A percentile compares a stretch with the other conserved stretches of the same genome.
Evolutionary conservation across 2,888 invertebrate genomes (phyloP).

Genomic region (Steinernema carpocapsae): DNA sequence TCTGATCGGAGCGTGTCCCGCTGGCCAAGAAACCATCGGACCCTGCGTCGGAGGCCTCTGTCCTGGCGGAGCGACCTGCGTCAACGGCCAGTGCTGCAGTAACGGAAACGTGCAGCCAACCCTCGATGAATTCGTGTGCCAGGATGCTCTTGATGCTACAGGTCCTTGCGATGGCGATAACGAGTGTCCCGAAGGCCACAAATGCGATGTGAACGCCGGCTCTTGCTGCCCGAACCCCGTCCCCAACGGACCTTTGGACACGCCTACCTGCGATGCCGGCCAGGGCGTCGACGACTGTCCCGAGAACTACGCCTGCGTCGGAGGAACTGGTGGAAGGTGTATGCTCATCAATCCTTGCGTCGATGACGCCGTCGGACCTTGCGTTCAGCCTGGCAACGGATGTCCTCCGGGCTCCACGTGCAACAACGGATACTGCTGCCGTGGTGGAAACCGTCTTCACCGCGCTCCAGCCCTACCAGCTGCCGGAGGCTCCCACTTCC

Average conservation of each 20-base stretch:
- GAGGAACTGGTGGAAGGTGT: neutral
- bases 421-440: conserved; percentile 31
- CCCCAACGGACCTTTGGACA: neutral
- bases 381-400: conserved; percentile 46
- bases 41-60: conserved; percentile 67
- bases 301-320: conserved; percentile 22
- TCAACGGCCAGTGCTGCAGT: conserved; percentile 53
- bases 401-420: neutral
- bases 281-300: neutral
- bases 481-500: neutral
- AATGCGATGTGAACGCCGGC: neutral
- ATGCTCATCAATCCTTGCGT: conserved; percentile 1
- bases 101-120: neutral
- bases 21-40: conserved; percentile 62
- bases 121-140: neutral
- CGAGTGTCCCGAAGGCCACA: conserved; percentile 12
- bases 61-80: conserved; percentile 59
- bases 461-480: neutral
- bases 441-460: neutral
- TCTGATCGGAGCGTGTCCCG: conserved; percentile 56
- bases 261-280: neutral
- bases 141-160: neutral
- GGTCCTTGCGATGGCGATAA: conserved; percentile 4
- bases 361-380: conserved; percentile 46
- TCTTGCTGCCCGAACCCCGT: conserved; percentile 19